phyloP scores from a whole-genome alignment of 2,113 vertebrate species.

The Microcebus griseorufus region DNA sequence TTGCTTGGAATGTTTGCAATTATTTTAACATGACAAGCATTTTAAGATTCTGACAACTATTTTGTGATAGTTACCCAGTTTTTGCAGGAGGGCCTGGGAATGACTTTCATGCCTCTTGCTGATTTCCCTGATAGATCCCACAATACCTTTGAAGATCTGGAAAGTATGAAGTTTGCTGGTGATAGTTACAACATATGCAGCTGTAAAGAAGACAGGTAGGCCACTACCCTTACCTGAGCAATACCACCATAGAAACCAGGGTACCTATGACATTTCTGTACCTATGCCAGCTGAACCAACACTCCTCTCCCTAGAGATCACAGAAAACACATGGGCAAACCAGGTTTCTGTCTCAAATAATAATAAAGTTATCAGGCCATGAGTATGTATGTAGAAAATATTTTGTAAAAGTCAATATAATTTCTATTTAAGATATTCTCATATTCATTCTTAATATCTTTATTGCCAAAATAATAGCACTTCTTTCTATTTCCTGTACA shows the following conservation, averaged over 20 bases:
- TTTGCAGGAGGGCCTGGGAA: not conserved
- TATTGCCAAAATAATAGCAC: constrained; percentile 50
- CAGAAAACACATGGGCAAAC: not conserved
- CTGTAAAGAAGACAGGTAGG: not conserved
- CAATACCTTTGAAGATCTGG: not conserved
- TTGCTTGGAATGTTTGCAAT: not conserved
- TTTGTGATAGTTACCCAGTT: not conserved
- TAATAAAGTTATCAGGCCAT: not conserved
- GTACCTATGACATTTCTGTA: not conserved
- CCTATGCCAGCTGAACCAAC: too few species aligned
- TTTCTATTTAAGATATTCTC: not conserved
- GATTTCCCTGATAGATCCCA: not conserved
- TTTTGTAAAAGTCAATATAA: not conserved
- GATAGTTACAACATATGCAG: not conserved
- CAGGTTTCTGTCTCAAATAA: not conserved
- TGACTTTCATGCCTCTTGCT: not conserved
- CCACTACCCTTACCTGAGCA: not conserved
- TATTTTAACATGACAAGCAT: not conserved
- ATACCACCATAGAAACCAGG: not conserved
- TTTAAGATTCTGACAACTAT: not conserved
- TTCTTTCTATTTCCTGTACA: constrained; percentile 45
- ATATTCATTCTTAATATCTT: not conserved
- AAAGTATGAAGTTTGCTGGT: not conserved
- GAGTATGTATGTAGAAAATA: not conserved
- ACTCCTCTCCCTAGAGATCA: not conserved